Percentiles rank a stretch among this genome's conserved stretches.
Evolutionary conservation across 1,140 invertebrate genomes (phyloP).

Genomic region (Cataglyphis hispanica): DNA sequence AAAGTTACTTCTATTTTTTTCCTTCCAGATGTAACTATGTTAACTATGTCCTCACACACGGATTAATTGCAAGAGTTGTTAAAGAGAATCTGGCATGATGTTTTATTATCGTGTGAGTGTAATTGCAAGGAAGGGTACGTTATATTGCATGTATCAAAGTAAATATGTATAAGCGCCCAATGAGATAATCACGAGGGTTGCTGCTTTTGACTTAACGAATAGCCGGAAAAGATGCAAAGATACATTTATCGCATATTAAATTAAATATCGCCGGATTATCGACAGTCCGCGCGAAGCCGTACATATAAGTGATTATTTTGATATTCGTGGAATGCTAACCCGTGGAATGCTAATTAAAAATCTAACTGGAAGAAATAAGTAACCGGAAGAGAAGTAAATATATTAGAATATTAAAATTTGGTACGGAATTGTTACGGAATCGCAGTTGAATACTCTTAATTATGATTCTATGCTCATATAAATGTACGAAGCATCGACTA

Average conservation of each 20-base stretch:
- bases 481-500: constrained; percentile 16
- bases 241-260: background rate
- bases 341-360: constrained; percentile 67
- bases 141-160: constrained; percentile 31
- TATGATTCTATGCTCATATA: background rate
- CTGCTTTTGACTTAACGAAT: constrained; percentile 51
- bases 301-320: constrained; percentile 51
- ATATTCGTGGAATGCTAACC: constrained; percentile 46
- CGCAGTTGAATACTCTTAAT: constrained; percentile 48
- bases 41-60: constrained; percentile 25
- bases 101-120: constrained; percentile 65
- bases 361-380: constrained; percentile 13
- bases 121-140: constrained; percentile 62
- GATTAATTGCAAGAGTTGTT: constrained; percentile 66
- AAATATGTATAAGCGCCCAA: constrained; percentile 68
- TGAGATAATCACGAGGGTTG: constrained; percentile 60
- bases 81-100: constrained; percentile 45
- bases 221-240: constrained; percentile 60
- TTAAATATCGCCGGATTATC: constrained; percentile 46
- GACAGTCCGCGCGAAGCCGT: constrained; percentile 35
- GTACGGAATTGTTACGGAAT: constrained; percentile 28
- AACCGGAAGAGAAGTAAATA: too few relatives aligned
- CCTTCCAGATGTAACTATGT: constrained; percentile 15
- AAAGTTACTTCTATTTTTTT: constrained; percentile 37
- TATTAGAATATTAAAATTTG: constrained; percentile 12